Evolutionary conservation across 2,797 vertebrate genomes (phyloP).

Genomic region (Passerculus sandwichensis): DNA sequence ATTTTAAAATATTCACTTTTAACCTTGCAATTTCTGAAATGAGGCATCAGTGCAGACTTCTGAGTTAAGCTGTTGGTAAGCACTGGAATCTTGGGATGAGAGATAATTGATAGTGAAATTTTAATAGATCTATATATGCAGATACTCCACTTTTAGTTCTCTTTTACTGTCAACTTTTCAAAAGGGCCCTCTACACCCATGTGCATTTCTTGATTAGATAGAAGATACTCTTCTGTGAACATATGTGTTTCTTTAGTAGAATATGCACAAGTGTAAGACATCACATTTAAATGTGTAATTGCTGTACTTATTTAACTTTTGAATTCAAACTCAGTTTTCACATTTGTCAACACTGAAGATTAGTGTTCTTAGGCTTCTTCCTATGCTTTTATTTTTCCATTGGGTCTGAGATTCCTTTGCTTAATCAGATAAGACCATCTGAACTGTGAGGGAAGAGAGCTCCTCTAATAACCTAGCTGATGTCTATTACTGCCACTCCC

Average conservation of each 20-base stretch:
- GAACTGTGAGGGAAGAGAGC: neutral
- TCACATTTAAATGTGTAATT: neutral
- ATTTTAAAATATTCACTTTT: slow-evolving; percentile 66
- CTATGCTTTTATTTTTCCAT: neutral
- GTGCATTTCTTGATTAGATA: neutral
- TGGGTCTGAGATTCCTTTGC: neutral
- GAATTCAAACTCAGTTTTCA: neutral
- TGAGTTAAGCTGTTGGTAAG: slow-evolving; percentile 14
- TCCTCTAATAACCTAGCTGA: neutral
- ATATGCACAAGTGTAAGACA: neutral
- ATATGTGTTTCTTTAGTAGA: neutral
- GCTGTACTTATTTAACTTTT: neutral
- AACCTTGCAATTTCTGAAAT: slow-evolving; percentile 46
- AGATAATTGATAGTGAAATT: neutral
- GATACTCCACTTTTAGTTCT: neutral
- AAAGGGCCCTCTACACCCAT: neutral
- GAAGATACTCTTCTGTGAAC: neutral
- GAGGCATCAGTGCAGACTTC: slow-evolving; percentile 6
- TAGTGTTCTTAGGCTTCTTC: neutral
- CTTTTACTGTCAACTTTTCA: neutral
- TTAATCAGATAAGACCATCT: neutral
- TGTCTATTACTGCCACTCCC: neutral
- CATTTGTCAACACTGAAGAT: neutral
- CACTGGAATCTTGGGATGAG: slow-evolving; percentile 10
- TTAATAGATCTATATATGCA: neutral